Evolutionary conservation across 2,113 vertebrate genomes (phyloP), one percentile per base, ranked within the genome.

Genomic region (Thomomys bottae): DNA sequence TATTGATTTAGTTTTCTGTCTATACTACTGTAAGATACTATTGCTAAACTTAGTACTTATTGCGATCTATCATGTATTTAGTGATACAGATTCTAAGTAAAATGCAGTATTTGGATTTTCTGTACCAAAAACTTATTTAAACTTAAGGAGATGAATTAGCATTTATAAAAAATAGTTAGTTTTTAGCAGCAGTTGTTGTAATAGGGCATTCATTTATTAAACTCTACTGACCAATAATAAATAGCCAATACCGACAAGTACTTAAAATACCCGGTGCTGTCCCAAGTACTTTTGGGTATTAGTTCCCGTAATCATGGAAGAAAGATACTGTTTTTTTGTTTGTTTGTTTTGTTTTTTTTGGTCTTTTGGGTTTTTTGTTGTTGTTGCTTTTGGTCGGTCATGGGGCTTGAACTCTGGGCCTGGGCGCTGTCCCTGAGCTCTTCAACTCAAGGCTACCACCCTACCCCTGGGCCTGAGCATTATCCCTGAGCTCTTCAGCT

Each of bases 261-360:
- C 80, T 92, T 93, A 72, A 90, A 89, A 95, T 75, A 10, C 49
- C 66, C 70, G 28, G 2, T 84, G 30, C 30, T 92, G 20, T 87
- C 88, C 21, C 59, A 54, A 85, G n/a, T 23, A 88, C 32, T 91
- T 93, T 64, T 15, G 26, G 75, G 26, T 82, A 42, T 87, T 94
- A 93, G 63, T 45, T 84, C 66, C 66, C 71, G 87, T 89, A 88
- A 83, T 90, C 28, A 9, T 64, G 72, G 23, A 45, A 90, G 63
- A 64, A 84, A 80, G 66, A 4, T 66, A 45, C 4, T 82, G 17
- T 68, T 88, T 12, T 61, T 83, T 90, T 87, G 61, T 82, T n/a
- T n/a, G n/a, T n/a, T n/a, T n/a, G n/a, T n/a, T n/a, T n/a, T n/a
- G n/a, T n/a, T n/a, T n/a, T n/a, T n/a, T n/a, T n/a, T n/a, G n/a